Evolutionary conservation across 1,140 invertebrate genomes (phyloP).

Genomic region (Anadara kagoshimensis): DNA sequence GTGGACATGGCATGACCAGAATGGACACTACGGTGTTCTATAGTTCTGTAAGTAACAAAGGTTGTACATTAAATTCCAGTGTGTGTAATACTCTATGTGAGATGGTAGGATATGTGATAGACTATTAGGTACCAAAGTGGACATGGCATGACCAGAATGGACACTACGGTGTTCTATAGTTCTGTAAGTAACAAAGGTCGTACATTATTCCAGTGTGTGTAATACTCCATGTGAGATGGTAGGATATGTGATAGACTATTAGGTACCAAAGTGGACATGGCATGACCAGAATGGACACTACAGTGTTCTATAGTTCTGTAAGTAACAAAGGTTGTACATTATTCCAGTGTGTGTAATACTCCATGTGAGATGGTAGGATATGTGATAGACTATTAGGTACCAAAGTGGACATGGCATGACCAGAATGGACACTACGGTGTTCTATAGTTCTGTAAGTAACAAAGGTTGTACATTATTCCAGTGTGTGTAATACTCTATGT

Average conservation of each 20-base stretch:
- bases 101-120: conserved; percentile 79
- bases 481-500: conserved; percentile 88
- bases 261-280: conserved; percentile 77
- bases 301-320: conserved; percentile 52
- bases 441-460: conserved; percentile 56
- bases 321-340: too few species aligned
- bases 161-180: conserved; percentile 46
- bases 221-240: conserved; percentile 83
- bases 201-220: conserved; percentile 89
- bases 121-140: conserved; percentile 77
- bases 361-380: conserved; percentile 80
- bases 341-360: conserved; percentile 91
- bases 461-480: conserved; percentile 89
- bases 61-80: conserved; percentile 85
- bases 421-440: conserved; percentile 23
- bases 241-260: conserved; percentile 80
- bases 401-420: conserved; percentile 76
- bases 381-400: conserved; percentile 79
- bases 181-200: conserved; percentile 71
- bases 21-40: conserved; percentile 44
- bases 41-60: conserved; percentile 46
- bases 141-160: conserved; percentile 72
- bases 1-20: conserved; percentile 74
- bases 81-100: conserved; percentile 88
- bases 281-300: conserved; percentile 51